Evolutionary conservation across 2,888 invertebrate species (phyloP).

Genomic region (Schizotus pectinicornis): DNA sequence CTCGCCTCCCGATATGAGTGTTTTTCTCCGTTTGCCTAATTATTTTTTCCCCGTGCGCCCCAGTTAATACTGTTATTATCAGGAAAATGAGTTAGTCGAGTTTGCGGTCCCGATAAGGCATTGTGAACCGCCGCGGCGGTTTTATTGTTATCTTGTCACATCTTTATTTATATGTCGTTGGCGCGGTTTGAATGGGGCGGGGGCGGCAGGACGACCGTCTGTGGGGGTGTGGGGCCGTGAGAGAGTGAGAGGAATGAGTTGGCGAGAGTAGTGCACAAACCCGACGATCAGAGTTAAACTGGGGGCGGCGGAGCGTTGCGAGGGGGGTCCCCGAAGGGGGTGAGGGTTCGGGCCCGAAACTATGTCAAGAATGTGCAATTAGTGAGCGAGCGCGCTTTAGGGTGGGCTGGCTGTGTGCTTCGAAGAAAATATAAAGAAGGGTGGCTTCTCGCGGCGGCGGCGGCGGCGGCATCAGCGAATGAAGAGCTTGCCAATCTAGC

Average conservation of each 20-base stretch:
- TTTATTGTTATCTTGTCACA: slow-evolving; percentile 45
- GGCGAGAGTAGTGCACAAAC: slow-evolving; percentile 4
- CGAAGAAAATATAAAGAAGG: slow-evolving; percentile 77
- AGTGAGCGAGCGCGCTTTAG: slow-evolving; percentile 78
- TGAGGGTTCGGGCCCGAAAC: slow-evolving; percentile 79
- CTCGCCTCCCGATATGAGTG: too few species aligned
- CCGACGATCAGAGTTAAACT: slow-evolving; percentile 33
- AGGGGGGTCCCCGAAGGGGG: slow-evolving; percentile 55
- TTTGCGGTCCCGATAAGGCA: slow-evolving; percentile 31
- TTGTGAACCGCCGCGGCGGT: slow-evolving; percentile 31
- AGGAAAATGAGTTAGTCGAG: slow-evolving; percentile 31
- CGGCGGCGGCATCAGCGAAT: slow-evolving; percentile 39
- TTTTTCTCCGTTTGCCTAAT: not conserved
- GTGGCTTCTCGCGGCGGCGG: slow-evolving; percentile 55
- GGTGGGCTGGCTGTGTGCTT: slow-evolving; percentile 53
- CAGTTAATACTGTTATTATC: slow-evolving; percentile 31
- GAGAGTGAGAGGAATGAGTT: slow-evolving; percentile 19
- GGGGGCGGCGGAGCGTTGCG: slow-evolving; percentile 38
- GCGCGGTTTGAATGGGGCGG: slow-evolving; percentile 33
- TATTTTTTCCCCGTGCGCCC: slow-evolving; percentile 4
- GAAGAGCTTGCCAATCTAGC: slow-evolving; percentile 49
- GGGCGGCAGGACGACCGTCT: slow-evolving; percentile 36
- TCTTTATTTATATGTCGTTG: slow-evolving; percentile 43
- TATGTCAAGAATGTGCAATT: slow-evolving; percentile 98
- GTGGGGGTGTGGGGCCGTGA: slow-evolving; percentile 6